Evolutionary conservation across 2,113 vertebrate genomes (phyloP), one percentile per base, ranked within the genome.

Genomic region (Sylvicapra grimmia): DNA sequence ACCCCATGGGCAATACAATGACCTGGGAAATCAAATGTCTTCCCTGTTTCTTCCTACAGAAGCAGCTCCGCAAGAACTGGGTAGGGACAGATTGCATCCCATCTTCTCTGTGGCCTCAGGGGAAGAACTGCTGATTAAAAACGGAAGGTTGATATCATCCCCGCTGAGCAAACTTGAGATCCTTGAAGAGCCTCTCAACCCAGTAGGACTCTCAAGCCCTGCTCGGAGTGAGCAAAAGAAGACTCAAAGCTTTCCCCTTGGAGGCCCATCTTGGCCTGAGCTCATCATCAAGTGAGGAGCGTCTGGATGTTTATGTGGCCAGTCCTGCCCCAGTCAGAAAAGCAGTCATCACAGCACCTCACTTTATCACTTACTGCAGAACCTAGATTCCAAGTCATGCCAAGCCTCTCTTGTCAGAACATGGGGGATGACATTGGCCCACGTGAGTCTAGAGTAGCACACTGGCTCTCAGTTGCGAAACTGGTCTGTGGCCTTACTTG

Each of bases 131-230:
- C 16, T 97, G 77, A 96, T 83, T 96, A 90, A 88, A 95, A 91
- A 59, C 0, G 0, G 21, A 95, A 97, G 33, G n/a, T 94, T 89
- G 93, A 33, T 47, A 63, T 90, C 54, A 14, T 83, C 80, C 44
- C 33, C 72, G 18, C 51, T 61, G 65, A n/a, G 91, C 56, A 86
- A 82, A 88, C 44, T 68, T 44, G n/a, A 95, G 96, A 79, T 91
- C 21, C 33, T 56, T 96, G 88, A 97, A 94, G 91, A 94, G 95
- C 61, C 90, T 96, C 95, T 97, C 89, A 86, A 49, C 31, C 75
- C 51, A 61, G 40, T 51, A 96, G 82, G n/a, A 93, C 96, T 96
- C 96, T 95, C 53, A 49, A 94, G 58, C n/a, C 65, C 12, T 23
- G 80, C 83, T 94, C 77, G 59, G 65, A 97, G 65, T 49, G 86